Percentiles rank a stretch among this genome's conserved stretches.
These are phyloP conservation scores for Rhynchonycteris naso DNA, from an alignment of 2,797 vertebrate species.

Conservation along the genomic window DNA sequence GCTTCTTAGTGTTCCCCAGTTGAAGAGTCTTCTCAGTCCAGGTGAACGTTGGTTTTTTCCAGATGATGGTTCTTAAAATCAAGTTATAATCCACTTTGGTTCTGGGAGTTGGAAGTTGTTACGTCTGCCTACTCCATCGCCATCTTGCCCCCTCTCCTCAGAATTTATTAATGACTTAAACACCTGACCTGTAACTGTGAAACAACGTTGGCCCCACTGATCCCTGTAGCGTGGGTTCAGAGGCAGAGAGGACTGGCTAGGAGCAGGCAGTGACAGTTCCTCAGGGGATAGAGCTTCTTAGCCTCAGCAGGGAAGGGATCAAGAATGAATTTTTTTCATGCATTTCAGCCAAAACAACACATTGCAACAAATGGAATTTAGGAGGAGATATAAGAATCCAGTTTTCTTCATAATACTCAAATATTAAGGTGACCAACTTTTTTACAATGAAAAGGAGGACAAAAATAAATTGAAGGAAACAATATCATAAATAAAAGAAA, in stretches of 20 bases:
- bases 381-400: background rate
- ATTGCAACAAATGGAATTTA: background rate
- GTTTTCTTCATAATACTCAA: background rate
- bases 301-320: background rate
- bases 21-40: no score
- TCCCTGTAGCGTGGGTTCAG: background rate
- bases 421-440: background rate
- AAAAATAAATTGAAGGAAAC: no score
- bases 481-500: no score
- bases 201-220: slow-evolving; percentile 51
- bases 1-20: no score
- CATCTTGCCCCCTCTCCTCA: no score
- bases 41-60: no score
- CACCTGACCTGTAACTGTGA: no score
- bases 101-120: no score
- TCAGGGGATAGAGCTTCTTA: background rate
- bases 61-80: no score
- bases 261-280: background rate
- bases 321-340: background rate
- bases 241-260: background rate
- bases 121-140: no score
- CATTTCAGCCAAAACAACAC: background rate
- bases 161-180: background rate
- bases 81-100: no score
- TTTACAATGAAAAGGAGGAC: no score